A percentile compares a stretch with the other conserved stretches of the same genome.
phyloP scores from a whole-genome alignment of 2,888 invertebrate genomes.

The Diadegma fenestrale region DNA sequence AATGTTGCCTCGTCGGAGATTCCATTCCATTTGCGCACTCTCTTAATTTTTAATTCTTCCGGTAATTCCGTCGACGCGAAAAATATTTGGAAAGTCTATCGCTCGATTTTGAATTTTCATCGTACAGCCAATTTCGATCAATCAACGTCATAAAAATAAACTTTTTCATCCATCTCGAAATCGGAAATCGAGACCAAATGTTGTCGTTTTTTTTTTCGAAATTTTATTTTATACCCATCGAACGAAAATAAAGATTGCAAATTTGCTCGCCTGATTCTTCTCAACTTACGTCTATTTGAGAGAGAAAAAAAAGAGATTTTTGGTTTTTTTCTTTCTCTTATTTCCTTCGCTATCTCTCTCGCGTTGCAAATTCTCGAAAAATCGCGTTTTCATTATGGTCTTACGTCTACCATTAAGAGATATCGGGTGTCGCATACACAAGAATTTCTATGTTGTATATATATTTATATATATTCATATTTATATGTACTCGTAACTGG shows the following conservation, averaged over 20 bases:
- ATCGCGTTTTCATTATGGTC: slow-evolving; percentile 67
- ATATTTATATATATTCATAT: slow-evolving; percentile 62
- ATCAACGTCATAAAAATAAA: background rate
- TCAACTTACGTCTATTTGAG: background rate
- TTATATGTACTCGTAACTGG: slow-evolving; percentile 72
- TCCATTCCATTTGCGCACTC: background rate
- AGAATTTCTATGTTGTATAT: slow-evolving; percentile 76
- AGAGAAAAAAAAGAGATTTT: background rate
- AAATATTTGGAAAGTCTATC: background rate
- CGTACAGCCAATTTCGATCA: slow-evolving; percentile 3
- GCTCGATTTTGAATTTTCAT: background rate
- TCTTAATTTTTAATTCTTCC: background rate
- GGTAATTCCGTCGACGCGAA: background rate
- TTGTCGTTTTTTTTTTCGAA: background rate
- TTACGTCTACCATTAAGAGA: slow-evolving; percentile 74
- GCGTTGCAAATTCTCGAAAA: slow-evolving; percentile 79
- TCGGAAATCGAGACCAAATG: background rate
- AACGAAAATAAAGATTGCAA: background rate
- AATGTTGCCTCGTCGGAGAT: slow-evolving; percentile 49
- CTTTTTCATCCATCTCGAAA: background rate
- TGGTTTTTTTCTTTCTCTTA: background rate
- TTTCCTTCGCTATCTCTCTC: slow-evolving; percentile 28
- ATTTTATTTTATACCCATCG: too few relatives aligned
- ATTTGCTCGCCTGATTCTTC: background rate
- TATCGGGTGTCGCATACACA: slow-evolving; percentile 82